Evolutionary conservation across 2,888 invertebrate genomes (phyloP).

Genomic region (Drosophila anceps): DNA sequence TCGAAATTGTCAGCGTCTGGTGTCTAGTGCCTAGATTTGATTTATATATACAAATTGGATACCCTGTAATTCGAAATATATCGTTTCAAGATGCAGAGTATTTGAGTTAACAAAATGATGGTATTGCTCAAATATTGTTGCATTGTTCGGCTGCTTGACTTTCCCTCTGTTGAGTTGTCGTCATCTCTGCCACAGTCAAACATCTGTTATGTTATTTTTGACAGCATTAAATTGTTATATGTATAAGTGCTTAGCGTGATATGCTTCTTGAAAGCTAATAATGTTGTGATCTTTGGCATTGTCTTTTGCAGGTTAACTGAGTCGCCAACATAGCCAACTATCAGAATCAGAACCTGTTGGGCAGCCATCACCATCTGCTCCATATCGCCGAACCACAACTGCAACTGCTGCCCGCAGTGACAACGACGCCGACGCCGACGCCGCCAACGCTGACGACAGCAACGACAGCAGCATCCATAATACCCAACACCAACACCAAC

Average conservation of each 20-base stretch:
- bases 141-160: conserved; percentile 14
- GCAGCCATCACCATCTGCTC: conserved; percentile 82
- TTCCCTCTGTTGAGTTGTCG: conserved; percentile 41
- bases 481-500: conserved; percentile 35
- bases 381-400: conserved; percentile 75
- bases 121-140: neutral
- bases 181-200: conserved; percentile 45
- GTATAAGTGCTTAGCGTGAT: conserved; percentile 24
- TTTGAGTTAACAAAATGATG: neutral
- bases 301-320: conserved; percentile 58
- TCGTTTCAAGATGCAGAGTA: neutral
- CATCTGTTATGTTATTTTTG: conserved; percentile 33
- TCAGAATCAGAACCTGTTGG: conserved; percentile 75
- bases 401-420: conserved; percentile 77
- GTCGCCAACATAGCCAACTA: conserved; percentile 82
- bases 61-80: neutral
- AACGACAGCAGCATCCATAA: conserved; percentile 30
- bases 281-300: neutral
- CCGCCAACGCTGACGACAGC: conserved; percentile 34
- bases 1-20: neutral
- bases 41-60: conserved; percentile 6
- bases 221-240: conserved; percentile 60
- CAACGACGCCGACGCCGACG: conserved; percentile 59
- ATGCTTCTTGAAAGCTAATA: neutral
- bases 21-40: neutral